Evolutionary conservation across 2,888 invertebrate genomes (phyloP).

Genomic region (Leptura quadrifasciata): DNA sequence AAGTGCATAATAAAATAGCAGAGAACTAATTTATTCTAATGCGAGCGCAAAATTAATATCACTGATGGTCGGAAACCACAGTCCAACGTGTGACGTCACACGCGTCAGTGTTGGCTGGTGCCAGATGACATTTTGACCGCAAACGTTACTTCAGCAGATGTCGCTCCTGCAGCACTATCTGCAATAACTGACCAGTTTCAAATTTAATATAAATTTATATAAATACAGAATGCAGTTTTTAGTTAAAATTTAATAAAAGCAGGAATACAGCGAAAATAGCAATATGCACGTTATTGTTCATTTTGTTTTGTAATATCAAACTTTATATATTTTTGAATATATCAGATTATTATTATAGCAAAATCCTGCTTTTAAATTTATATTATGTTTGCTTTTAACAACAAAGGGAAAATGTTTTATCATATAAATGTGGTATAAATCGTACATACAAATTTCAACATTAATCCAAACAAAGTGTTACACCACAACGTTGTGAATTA

Average conservation of each 20-base stretch:
- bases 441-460: too few species aligned
- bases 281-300: background rate
- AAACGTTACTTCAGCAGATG: constrained; percentile 59
- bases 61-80: constrained; percentile 42
- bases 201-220: constrained; percentile 49
- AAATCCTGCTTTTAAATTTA: background rate
- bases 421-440: background rate
- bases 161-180: constrained; percentile 54
- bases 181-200: constrained; percentile 55
- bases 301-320: background rate
- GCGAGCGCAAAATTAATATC: constrained; percentile 47
- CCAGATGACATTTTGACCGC: constrained; percentile 59
- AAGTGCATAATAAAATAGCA: constrained; percentile 20
- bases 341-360: background rate
- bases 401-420: background rate
- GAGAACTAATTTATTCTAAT: constrained; percentile 27
- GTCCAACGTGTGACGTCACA: constrained; percentile 46
- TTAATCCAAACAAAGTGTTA: too few species aligned
- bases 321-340: background rate
- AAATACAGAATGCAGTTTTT: constrained; percentile 40
- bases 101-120: constrained; percentile 44
- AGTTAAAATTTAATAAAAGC: constrained; percentile 32
- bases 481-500: too few species aligned
- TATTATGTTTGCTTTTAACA: background rate
- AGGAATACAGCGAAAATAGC: constrained; percentile 2